Percentiles rank a stretch among this genome's conserved stretches.
Evolutionary conservation across 2,113 vertebrate genomes (phyloP).

Genomic region (Alexandromys fortis): DNA sequence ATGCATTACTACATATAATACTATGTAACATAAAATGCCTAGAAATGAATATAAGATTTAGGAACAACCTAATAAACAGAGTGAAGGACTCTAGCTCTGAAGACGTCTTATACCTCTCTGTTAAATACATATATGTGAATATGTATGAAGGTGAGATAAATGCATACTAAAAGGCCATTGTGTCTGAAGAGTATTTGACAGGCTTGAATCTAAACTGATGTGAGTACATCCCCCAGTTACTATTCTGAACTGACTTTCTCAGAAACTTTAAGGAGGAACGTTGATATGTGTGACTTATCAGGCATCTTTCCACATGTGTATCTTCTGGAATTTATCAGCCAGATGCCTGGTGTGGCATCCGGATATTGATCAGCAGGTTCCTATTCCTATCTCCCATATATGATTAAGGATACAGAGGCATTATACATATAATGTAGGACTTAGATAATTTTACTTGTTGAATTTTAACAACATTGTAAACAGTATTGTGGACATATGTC

Average conservation of each 20-base stretch:
- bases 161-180: neutral
- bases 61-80: neutral
- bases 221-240: neutral
- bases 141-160: neutral
- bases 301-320: neutral
- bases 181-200: neutral
- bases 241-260: neutral
- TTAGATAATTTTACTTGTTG: neutral
- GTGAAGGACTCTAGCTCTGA: neutral
- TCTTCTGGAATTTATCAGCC: neutral
- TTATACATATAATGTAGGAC: neutral
- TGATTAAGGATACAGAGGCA: neutral
- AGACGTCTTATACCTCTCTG: neutral
- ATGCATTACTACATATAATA: neutral
- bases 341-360: neutral
- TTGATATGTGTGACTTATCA: neutral
- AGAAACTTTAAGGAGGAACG: neutral
- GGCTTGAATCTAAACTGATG: neutral
- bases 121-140: neutral
- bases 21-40: neutral
- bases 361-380: neutral
- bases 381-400: neutral
- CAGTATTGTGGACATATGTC: neutral
- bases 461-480: neutral
- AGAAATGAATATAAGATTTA: neutral